Base-by-base conservation (phyloP, 2,888 invertebrate species). In the Orchesellides sinensis region DNA sequence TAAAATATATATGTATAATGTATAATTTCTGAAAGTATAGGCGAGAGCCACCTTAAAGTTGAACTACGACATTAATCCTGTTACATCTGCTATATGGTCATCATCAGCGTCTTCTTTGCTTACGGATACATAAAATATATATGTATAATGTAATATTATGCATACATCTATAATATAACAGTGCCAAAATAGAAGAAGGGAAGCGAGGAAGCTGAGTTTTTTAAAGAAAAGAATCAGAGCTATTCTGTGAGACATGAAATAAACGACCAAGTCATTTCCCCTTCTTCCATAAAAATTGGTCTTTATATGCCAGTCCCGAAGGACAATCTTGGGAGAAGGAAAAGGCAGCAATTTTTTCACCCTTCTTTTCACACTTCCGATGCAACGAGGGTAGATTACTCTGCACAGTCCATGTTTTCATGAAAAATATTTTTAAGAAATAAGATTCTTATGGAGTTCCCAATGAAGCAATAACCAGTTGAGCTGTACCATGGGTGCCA, bases 191-290 rank as follows among this genome's bases (percentile, higher is more conserved):
- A 21, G 40, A 54, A n/a, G 52, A 17, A 19, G 19, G 17, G 35
- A 27, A 14, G 56, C 29, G 40, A 72, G 73, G 73, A 73, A 80
- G 49, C 79, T 66, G 72, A 80, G 49, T 73, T 73, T 66, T 77
- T 69, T 73, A 80, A 80, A 80, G 65, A 73, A 72, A 65, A 61
- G 69, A 81, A 81, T 81, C 81, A 81, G 59, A 69, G 81, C 81
- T 35, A 73, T 81, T 74, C 74, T 69, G 35, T 74, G 69, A 68
- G 68, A 81, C 74, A 81, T 66, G 81, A 74, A 81, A 74, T 81
- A 81, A 81, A 81, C 81, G 81, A 81, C 73, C 81, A 74, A 81
- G 81, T 81, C 81, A 81, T 81, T 81, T 81, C 81, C 81, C 81
- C 68, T 74, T 69, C 81, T 81, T 81, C 80, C 74, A 81, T 81